Base-by-base conservation (phyloP, 1,140 invertebrate genomes). In the Microplitis mediator region DNA sequence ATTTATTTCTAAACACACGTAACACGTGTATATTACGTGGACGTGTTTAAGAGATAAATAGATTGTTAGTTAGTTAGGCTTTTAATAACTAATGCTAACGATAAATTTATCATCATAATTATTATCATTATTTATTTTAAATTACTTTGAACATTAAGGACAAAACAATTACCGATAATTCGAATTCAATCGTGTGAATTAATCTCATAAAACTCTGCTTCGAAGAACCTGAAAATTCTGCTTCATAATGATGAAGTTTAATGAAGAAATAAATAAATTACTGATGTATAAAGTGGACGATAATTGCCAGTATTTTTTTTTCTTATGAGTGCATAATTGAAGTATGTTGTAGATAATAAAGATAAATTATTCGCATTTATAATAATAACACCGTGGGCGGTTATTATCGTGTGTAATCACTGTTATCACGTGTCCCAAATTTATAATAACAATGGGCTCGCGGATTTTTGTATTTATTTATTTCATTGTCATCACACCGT, bases 361-460 rank as follows among this genome's bases (percentile, higher is more conserved):
- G 63, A 31, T 36, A 45, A 65, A 65, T 65, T 65, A 67, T 67
- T 14, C 31, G 65, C 6, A 67, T 67, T 52, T 32, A 67, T 62
- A 32, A 23, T 56, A 50, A 32, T 64, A 13, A 32, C 50, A 67
- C 9, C 16, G 63, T 65, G 36, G 63, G 63, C 63, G 39, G 32
- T 13, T 45, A 64, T 64, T 67, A 67, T 65, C 63, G 50, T 45
- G 4, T 13, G 39, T 51, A 65, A 65, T 65, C 63, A 51, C 50
- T 14, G 32, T 32, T 63, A 62, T 62, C 60, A 62, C 60, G 34
- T 62, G 60, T 62, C 32, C 34, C 35, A 35, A 62, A 62, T 62
- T 62, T 62, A 62, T 35, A 31, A 36, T 35, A 4, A 34, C 32
- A 35, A 62, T 35, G 13, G 31, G 4, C 16, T 6, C 16, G 3